These are phyloP conservation scores for Decapterus maruadsi DNA, from an alignment of 2,797 vertebrate genomes.

Conservation along the genomic window DNA sequence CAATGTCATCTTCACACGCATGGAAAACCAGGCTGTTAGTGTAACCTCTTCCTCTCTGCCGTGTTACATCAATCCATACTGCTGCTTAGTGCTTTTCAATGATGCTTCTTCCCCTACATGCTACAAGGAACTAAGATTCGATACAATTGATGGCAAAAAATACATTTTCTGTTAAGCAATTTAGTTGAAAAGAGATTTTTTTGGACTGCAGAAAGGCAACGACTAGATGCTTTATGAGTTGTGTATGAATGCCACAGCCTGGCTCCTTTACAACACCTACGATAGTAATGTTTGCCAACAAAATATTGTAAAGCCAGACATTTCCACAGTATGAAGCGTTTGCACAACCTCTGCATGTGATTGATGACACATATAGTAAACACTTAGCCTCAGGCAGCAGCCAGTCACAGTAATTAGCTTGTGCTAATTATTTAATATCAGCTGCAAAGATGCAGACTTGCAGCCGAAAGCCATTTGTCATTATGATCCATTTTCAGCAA, in stretches of 20 bases:
- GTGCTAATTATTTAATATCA: neutral
- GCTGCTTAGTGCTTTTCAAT: no score
- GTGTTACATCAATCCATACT: neutral
- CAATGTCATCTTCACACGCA: conserved; percentile 97
- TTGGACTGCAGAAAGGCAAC: neutral
- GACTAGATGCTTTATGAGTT: neutral
- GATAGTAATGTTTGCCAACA: neutral
- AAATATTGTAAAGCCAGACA: neutral
- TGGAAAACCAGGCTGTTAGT: conserved; percentile 97
- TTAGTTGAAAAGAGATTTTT: neutral
- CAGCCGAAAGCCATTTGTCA: neutral
- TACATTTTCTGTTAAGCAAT: neutral
- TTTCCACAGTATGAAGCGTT: neutral
- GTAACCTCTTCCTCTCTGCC: neutral
- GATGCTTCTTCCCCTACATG: no score
- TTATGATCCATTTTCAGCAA: neutral
- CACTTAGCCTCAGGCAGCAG: neutral
- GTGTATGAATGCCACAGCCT: neutral
- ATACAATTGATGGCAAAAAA: neutral
- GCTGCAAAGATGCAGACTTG: neutral
- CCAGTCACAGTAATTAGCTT: neutral
- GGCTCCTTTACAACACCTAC: neutral
- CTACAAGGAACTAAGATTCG: no score
- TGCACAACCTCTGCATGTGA: neutral
- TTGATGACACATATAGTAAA: neutral